Percentiles rank a stretch among this genome's conserved stretches.
phyloP scores from a whole-genome alignment of 2,888 invertebrate genomes.

The Lepidochitona cinerea region DNA sequence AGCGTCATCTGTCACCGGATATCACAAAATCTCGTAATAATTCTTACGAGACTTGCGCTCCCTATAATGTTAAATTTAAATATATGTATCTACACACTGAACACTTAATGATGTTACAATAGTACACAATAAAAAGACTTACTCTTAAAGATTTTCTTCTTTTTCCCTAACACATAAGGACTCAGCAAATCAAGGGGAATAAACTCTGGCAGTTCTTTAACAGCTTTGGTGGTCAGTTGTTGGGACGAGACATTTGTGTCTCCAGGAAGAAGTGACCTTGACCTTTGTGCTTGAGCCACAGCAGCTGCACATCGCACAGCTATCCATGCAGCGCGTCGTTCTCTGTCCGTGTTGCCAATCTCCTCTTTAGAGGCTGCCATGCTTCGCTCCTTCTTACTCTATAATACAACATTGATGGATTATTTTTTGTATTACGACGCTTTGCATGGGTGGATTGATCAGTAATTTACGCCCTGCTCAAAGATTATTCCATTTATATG shows the following conservation, averaged over 20 bases:
- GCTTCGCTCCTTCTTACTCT: constrained; percentile 42
- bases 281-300: constrained; percentile 56
- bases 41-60: too few relatives aligned
- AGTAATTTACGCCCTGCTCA: too few relatives aligned
- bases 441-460: too few relatives aligned
- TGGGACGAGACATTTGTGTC: constrained; percentile 53
- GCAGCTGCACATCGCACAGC: constrained; percentile 65
- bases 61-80: too few relatives aligned
- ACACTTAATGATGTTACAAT: too few relatives aligned
- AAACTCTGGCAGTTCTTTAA: constrained; percentile 62
- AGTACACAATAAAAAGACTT: too few relatives aligned
- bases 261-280: constrained; percentile 55
- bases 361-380: constrained; percentile 27
- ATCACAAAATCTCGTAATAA: too few relatives aligned
- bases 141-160: constrained; percentile 67
- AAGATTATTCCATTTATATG: too few relatives aligned
- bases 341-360: constrained; percentile 49
- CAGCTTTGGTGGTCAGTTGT: constrained; percentile 42
- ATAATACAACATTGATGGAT: too few relatives aligned
- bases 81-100: too few relatives aligned
- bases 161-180: constrained; percentile 66
- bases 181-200: constrained; percentile 63
- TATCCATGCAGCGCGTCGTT: constrained; percentile 60
- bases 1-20: too few relatives aligned
- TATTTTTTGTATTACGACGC: too few relatives aligned